Percentiles rank a stretch among this genome's conserved stretches.
These are phyloP conservation scores for Solen grandis DNA, from an alignment of 1,140 invertebrate species.

Conservation along the genomic window DNA sequence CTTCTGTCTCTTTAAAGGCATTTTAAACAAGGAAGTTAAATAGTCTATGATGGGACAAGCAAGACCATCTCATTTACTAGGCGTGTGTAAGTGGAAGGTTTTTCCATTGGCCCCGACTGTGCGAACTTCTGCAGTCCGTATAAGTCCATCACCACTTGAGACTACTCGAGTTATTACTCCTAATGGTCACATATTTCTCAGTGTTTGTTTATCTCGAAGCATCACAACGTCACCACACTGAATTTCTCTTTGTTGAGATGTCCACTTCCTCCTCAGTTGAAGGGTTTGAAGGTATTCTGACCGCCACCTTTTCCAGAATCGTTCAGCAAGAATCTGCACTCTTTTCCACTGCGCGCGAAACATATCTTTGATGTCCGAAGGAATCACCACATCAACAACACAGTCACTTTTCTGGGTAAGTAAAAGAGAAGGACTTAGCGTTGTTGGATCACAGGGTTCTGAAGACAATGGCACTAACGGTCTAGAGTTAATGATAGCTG, in stretches of 20 bases:
- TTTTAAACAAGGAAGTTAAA: too few species aligned
- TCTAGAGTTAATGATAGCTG: slow-evolving; percentile 49
- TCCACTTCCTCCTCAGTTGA: not conserved
- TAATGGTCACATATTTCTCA: not conserved
- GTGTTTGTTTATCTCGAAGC: not conserved
- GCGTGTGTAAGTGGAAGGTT: not conserved
- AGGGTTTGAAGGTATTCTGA: not conserved
- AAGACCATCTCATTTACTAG: not conserved
- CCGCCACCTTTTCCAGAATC: not conserved
- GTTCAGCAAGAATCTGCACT: not conserved
- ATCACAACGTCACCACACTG: not conserved
- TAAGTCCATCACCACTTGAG: not conserved
- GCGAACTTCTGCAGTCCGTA: not conserved
- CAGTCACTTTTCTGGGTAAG: not conserved
- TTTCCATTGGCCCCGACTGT: not conserved
- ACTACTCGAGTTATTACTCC: not conserved
- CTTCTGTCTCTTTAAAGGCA: too few species aligned
- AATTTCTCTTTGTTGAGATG: not conserved
- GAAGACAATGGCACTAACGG: not conserved
- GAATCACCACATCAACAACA: not conserved
- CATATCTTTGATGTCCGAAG: not conserved
- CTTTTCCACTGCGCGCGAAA: not conserved
- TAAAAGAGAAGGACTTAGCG: not conserved
- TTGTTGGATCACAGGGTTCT: not conserved
- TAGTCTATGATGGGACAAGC: too few species aligned